A percentile compares a stretch with the other conserved stretches of the same genome.
These are phyloP conservation scores for Ispidina lecontei DNA, from an alignment of 2,797 vertebrate species.

Conservation along the genomic window DNA sequence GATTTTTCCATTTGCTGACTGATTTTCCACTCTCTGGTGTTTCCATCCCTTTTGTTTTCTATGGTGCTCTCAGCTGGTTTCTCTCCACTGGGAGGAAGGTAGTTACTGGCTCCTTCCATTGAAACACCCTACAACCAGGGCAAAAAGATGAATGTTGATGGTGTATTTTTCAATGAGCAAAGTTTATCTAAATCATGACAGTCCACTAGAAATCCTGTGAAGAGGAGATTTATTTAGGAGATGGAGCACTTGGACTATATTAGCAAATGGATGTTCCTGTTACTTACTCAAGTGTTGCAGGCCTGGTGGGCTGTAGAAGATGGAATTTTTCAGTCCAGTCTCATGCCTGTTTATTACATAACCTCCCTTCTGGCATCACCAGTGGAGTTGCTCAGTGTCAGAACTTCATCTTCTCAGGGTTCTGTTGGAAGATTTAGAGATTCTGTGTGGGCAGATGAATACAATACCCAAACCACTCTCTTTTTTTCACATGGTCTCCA, in stretches of 20 bases:
- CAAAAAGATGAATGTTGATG: background rate
- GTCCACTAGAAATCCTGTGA: background rate
- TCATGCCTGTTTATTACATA: background rate
- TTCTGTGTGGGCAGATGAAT: background rate
- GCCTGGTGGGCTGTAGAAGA: background rate
- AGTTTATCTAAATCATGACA: background rate
- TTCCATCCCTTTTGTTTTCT: background rate
- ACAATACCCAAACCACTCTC: background rate
- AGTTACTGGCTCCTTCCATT: background rate
- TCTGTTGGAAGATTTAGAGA: background rate
- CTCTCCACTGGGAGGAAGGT: background rate
- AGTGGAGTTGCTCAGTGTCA: background rate
- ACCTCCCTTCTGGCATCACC: background rate
- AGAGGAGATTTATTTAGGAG: conserved; percentile 13
- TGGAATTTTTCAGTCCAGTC: background rate
- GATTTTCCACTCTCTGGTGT: background rate
- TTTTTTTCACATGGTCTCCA: background rate
- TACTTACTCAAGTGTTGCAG: background rate
- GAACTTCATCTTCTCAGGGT: background rate
- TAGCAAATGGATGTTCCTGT: background rate
- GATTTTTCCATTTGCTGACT: background rate
- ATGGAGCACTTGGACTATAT: background rate
- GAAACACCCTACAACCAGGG: background rate
- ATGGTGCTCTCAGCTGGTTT: background rate
- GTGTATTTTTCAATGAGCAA: background rate